These are phyloP conservation scores for Mastomys coucha DNA, from an alignment of 2,113 vertebrate species.

Conservation along the genomic window DNA sequence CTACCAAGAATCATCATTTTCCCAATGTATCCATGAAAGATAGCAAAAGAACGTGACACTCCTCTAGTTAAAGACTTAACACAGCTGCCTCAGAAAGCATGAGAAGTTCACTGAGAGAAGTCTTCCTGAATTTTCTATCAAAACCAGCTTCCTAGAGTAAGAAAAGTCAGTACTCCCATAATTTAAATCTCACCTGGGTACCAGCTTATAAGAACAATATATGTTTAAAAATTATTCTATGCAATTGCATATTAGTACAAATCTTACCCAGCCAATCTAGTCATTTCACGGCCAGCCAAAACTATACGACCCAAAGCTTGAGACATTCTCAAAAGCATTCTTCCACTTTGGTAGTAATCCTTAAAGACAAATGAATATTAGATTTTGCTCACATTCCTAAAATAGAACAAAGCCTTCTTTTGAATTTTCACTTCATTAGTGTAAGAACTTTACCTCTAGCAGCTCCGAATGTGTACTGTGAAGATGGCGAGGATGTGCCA, in stretches of 20 bases:
- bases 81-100: slow-evolving; percentile 12
- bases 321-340: slow-evolving; percentile 98
- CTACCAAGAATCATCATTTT: not conserved
- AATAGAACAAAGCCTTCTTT: not conserved
- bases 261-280: slow-evolving; percentile 95
- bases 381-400: slow-evolving; percentile 45
- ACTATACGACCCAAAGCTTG: slow-evolving; percentile 98
- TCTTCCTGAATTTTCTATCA: slow-evolving; percentile 42
- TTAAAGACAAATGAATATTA: slow-evolving; percentile 81
- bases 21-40: not conserved
- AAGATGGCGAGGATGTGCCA: slow-evolving; percentile 92
- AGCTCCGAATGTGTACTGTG: slow-evolving; percentile 94
- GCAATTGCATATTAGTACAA: not conserved
- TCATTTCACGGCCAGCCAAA: slow-evolving; percentile 98
- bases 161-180: not conserved
- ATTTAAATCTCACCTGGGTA: not conserved
- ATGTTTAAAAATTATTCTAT: not conserved
- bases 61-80: not conserved
- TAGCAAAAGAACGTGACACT: not conserved
- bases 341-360: slow-evolving; percentile 99
- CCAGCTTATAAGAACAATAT: not conserved
- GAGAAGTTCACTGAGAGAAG: not conserved
- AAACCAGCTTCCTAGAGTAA: not conserved
- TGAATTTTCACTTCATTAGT: not conserved
- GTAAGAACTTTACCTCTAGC: slow-evolving; percentile 91